Conservation (phyloP, 1,140 invertebrate species). For the Thereuonema tuberculata region DNA sequence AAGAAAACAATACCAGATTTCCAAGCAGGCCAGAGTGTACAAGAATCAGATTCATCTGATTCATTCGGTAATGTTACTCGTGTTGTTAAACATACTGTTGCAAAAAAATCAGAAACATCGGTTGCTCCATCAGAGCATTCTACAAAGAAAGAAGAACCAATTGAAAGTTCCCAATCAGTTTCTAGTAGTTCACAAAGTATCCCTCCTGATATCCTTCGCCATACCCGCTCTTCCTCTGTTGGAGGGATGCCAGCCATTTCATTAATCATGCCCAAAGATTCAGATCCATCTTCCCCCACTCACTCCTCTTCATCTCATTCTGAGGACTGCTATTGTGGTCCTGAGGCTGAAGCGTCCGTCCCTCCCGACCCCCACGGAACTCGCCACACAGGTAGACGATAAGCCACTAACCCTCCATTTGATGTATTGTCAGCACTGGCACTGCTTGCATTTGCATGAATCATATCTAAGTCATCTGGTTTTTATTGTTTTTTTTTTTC, state of each 20-base stretch:
- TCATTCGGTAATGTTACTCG: conserved; percentile 19
- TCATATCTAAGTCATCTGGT: too few species aligned
- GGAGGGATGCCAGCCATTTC: not conserved
- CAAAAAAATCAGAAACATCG: too few species aligned
- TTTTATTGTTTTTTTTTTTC: too few species aligned
- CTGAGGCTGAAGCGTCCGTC: conserved; percentile 4
- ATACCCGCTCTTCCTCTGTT: not conserved
- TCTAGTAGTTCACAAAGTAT: not conserved
- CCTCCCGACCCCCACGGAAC: conserved; percentile 1
- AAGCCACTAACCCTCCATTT: not conserved
- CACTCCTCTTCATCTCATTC: conserved; percentile 18
- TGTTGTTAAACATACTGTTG: conserved; percentile 16
- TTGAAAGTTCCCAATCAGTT: not conserved
- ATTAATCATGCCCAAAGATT: not conserved
- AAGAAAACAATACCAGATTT: conserved; percentile 11
- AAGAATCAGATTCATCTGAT: conserved; percentile 16
- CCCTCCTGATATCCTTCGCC: not conserved
- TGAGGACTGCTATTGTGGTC: conserved; percentile 18
- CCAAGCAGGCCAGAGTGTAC: conserved; percentile 12
- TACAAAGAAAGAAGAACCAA: not conserved
- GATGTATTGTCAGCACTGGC: not conserved
- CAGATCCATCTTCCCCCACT: conserved; percentile 2
- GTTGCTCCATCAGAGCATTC: not conserved
- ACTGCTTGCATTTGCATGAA: too few species aligned
- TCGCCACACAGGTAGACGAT: conserved; percentile 9